phyloP scores from a whole-genome alignment of 2,113 vertebrate species.

The cat (Felis catus) region DNA sequence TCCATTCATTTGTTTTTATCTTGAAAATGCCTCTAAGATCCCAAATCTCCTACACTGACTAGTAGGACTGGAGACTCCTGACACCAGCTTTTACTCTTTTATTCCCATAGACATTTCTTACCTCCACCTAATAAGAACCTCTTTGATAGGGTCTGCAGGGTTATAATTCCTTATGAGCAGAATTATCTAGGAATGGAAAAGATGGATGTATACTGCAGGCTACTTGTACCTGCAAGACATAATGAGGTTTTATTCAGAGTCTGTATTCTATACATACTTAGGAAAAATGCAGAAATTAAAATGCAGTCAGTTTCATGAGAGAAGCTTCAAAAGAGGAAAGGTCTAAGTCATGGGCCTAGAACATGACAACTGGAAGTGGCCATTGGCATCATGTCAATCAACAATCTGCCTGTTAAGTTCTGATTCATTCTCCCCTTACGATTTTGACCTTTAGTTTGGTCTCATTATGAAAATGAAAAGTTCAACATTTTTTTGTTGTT shows the following conservation, averaged over 20 bases:
- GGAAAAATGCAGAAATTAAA: neutral
- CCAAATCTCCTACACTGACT: neutral
- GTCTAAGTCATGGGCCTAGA: neutral
- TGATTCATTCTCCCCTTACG: neutral
- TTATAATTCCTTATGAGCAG: neutral
- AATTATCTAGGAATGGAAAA: neutral
- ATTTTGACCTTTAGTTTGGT: constrained; percentile 9
- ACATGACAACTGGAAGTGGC: neutral
- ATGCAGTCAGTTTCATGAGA: neutral
- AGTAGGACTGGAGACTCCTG: neutral
- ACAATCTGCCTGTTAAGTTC: neutral
- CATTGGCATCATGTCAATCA: neutral
- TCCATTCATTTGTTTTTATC: neutral
- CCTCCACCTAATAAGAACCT: neutral
- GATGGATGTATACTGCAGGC: neutral
- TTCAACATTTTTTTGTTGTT: neutral
- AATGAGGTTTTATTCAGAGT: neutral
- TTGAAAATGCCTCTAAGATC: neutral
- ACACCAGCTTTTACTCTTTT: neutral
- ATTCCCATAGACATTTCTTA: neutral
- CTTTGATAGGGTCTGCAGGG: neutral
- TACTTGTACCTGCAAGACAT: neutral
- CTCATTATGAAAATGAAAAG: neutral
- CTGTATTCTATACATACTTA: neutral
- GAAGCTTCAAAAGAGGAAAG: neutral